Conservation (phyloP, 2,797 vertebrate species). For the Liparis tanakae region DNA sequence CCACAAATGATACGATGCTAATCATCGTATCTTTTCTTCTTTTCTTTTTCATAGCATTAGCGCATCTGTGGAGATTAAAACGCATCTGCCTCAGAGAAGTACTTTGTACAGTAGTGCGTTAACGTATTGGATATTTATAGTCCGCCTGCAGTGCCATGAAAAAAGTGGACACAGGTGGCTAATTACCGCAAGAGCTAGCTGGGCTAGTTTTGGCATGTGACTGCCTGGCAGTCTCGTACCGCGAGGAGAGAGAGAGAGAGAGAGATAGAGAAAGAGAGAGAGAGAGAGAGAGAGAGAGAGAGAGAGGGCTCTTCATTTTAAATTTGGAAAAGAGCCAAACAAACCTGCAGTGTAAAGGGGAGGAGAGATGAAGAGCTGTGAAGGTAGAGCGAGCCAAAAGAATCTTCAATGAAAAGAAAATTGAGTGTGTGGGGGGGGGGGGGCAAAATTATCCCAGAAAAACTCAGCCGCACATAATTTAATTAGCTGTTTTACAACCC, state of each 20-base stretch:
- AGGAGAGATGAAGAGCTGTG: slow-evolving; percentile 64
- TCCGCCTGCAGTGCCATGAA: slow-evolving; percentile 62
- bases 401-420: slow-evolving; percentile 38
- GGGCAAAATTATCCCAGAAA: slow-evolving; percentile 66
- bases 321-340: slow-evolving; percentile 71
- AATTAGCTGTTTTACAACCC: slow-evolving; percentile 78
- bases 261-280: slow-evolving; percentile 48
- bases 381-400: slow-evolving; percentile 60
- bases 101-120: slow-evolving; percentile 48
- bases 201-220: slow-evolving; percentile 75
- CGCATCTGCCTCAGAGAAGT: slow-evolving; percentile 37
- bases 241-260: slow-evolving; percentile 35
- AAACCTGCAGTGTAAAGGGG: slow-evolving; percentile 58
- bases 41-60: not conserved
- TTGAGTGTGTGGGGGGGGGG: slow-evolving; percentile 2
- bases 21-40: slow-evolving; percentile 16
- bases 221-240: slow-evolving; percentile 63
- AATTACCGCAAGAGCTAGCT: slow-evolving; percentile 75
- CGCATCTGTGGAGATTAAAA: slow-evolving; percentile 35
- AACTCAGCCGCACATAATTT: slow-evolving; percentile 67
- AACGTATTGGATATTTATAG: slow-evolving; percentile 80
- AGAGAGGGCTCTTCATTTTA: slow-evolving; percentile 61
- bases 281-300: slow-evolving; percentile 29
- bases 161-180: slow-evolving; percentile 78
- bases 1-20: slow-evolving; percentile 40